A percentile compares a stretch with the other conserved stretches of the same genome.
Conservation (phyloP, 2,888 invertebrate species). For the Copidosoma aretas region DNA sequence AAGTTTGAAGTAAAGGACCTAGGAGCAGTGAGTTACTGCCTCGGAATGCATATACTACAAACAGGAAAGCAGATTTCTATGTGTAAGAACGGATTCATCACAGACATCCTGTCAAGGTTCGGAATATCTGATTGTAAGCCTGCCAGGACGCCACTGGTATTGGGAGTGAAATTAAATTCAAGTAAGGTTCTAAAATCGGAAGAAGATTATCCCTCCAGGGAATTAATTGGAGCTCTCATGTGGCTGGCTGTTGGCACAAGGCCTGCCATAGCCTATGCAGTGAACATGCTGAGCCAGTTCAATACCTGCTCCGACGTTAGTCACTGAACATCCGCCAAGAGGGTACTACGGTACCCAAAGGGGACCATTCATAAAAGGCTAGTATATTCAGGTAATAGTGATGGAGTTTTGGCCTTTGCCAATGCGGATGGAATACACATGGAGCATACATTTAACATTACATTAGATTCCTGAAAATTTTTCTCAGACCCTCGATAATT, state of each 20-base stretch:
- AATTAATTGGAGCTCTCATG: constrained; percentile 34
- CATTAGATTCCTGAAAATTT: too few relatives aligned
- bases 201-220: not conserved
- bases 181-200: too few relatives aligned
- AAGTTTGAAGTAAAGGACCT: constrained; percentile 40
- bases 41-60: constrained; percentile 44
- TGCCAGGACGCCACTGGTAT: constrained; percentile 20
- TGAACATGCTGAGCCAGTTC: constrained; percentile 41
- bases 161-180: constrained; percentile 19
- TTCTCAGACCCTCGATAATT: too few relatives aligned
- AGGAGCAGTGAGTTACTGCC: constrained; percentile 41
- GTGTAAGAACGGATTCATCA: constrained; percentile 1
- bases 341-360: constrained; percentile 41
- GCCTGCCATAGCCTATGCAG: constrained; percentile 40
- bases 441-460: too few relatives aligned
- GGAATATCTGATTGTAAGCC: constrained; percentile 12
- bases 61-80: constrained; percentile 14
- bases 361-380: constrained; percentile 29
- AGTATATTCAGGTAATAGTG: too few relatives aligned
- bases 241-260: constrained; percentile 38
- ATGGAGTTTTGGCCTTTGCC: too few relatives aligned
- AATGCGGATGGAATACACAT: too few relatives aligned
- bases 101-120: constrained; percentile 7
- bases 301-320: constrained; percentile 25
- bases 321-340: constrained; percentile 40